These are phyloP conservation scores for Diarsia brunnea DNA, from an alignment of 2,888 invertebrate species.

Conservation along the genomic window DNA sequence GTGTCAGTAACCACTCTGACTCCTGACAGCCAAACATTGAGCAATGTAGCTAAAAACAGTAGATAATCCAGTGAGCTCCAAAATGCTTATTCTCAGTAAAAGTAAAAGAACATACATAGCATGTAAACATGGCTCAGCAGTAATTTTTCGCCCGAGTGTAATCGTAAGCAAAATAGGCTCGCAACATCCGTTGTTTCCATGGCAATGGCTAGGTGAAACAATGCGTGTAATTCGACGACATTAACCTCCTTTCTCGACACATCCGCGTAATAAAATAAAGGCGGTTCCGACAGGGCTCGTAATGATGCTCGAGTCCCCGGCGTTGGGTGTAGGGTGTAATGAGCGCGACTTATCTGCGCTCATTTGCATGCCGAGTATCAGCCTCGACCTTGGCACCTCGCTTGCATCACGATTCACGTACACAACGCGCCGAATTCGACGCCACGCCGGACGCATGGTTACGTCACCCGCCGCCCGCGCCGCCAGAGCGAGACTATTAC, in stretches of 20 bases:
- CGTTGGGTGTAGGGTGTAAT: constrained; percentile 84
- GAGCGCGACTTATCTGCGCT: constrained; percentile 87
- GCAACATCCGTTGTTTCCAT: constrained; percentile 77
- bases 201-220: constrained; percentile 84
- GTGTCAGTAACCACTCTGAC: constrained; percentile 47
- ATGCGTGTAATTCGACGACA: constrained; percentile 85
- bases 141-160: constrained; percentile 52
- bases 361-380: constrained; percentile 88
- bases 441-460: constrained; percentile 67
- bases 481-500: constrained; percentile 60
- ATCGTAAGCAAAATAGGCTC: constrained; percentile 65
- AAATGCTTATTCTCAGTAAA: constrained; percentile 19
- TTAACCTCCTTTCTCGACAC: constrained; percentile 87
- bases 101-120: constrained; percentile 5
- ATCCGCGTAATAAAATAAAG: constrained; percentile 87
- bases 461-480: constrained; percentile 70
- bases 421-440: constrained; percentile 77
- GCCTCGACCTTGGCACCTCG: constrained; percentile 87
- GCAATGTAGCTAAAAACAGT: constrained; percentile 12
- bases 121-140: constrained; percentile 36
- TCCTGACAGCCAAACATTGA: constrained; percentile 7
- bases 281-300: constrained; percentile 81
- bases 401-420: constrained; percentile 77
- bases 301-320: constrained; percentile 81
- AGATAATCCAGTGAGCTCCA: constrained; percentile 4